phyloP scores from a whole-genome alignment of 1,140 invertebrate genomes.

The Linepithema humile region DNA sequence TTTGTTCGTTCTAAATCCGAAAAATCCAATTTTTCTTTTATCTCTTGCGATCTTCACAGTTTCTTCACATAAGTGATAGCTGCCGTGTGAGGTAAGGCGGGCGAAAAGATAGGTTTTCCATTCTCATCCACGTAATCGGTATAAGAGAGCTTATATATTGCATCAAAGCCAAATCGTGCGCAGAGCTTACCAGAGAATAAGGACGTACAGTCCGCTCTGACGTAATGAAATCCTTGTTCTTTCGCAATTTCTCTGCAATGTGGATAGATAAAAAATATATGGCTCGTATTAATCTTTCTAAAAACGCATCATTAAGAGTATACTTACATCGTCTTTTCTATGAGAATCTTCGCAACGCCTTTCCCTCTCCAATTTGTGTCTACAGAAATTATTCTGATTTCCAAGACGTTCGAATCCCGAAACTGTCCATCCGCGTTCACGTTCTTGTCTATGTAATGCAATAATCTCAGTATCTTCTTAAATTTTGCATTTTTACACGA shows the following conservation, averaged over 20 bases:
- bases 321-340: constrained; percentile 87
- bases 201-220: constrained; percentile 88
- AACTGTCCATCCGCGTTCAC: constrained; percentile 85
- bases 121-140: constrained; percentile 86
- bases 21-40: no score
- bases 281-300: background rate
- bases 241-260: constrained; percentile 86
- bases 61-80: constrained; percentile 84
- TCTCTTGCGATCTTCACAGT: constrained; percentile 54
- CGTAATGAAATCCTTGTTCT: constrained; percentile 84
- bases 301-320: background rate
- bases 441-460: constrained; percentile 85
- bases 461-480: constrained; percentile 86
- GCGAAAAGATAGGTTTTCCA: constrained; percentile 85
- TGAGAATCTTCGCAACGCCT: constrained; percentile 87
- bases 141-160: constrained; percentile 87
- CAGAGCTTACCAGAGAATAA: constrained; percentile 89
- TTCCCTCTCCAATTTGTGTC: constrained; percentile 87
- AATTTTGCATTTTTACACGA: constrained; percentile 86
- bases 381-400: constrained; percentile 88
- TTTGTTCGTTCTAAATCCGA: background rate
- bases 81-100: constrained; percentile 85
- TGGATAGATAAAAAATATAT: constrained; percentile 38
- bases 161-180: constrained; percentile 87
- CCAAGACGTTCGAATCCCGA: constrained; percentile 85